Base-by-base conservation (phyloP, 2,113 vertebrate genomes). In the Antennarius striatus region DNA sequence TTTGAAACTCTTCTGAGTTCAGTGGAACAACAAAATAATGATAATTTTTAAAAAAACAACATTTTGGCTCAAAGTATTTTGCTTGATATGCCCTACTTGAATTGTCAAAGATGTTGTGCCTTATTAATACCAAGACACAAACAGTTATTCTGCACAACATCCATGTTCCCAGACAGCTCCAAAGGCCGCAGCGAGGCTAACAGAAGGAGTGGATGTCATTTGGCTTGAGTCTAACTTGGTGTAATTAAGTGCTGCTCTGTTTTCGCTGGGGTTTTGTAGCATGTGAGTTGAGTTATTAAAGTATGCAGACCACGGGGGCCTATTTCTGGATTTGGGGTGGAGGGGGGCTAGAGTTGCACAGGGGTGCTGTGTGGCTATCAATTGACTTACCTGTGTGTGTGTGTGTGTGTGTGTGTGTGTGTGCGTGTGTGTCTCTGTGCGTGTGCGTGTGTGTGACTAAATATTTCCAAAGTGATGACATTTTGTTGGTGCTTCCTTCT, bases 261-360 rank as follows among this genome's bases (percentile, higher is more conserved):
- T 70, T 75, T 75, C 73, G 74, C 68, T 63, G 32, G 70, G 68
- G 79, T 73, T 87, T 81, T 70, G 43, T 53, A 83, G 66, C 86
- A 88, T 84, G 81, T 86, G 84, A 89, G 78, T 77, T 79, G 70
- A 86, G 84, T 86, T 86, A 86, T 87, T 90, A 87, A 88, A 90
- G 73, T 85, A 88, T 89, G 89, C 67, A 84, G 81, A 86, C 77
- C 81, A 77, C 66, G 48, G 84, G 77, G 84, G 86, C 81, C 82
- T 87, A 79, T 73, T 47, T 56, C 75, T 79, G 58, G 71, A 80
- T 71, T 71, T 55, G 30, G 56, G 68, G 80, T 68, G 76, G 50
- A 57, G 56, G 46, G 32, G 46, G 47, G 65, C 56, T 22, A 22
- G 22, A 22, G 22, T 22, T 22, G 22, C 22, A 22, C 22, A 22